Conservation (phyloP, 30 jellyfish, hydroid and myxozoan species). For the Clytia hemisphaerica region DNA sequence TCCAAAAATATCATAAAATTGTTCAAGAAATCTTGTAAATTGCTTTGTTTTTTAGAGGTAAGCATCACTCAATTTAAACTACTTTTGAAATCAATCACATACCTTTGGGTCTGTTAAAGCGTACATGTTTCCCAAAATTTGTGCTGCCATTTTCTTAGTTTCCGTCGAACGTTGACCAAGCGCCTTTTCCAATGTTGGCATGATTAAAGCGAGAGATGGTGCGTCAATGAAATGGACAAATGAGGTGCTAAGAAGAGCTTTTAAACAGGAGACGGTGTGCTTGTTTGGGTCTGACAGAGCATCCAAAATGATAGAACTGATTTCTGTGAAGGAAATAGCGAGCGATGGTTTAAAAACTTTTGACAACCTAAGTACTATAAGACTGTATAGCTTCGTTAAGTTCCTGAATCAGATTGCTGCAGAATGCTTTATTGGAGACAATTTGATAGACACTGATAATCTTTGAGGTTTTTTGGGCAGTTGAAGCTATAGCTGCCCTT, state of each 20-base stretch:
- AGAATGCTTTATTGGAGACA: too few relatives aligned
- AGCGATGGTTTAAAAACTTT: too few relatives aligned
- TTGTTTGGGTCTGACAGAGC: constrained; percentile 84
- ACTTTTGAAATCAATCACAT: neutral
- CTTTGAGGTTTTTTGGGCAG: too few relatives aligned
- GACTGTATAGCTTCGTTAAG: too few relatives aligned
- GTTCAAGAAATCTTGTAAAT: too few relatives aligned
- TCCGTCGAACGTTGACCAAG: constrained; percentile 87
- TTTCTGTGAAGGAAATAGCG: constrained; percentile 39
- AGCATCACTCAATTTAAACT: too few relatives aligned
- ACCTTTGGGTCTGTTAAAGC: constrained; percentile 97
- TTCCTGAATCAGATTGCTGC: too few relatives aligned
- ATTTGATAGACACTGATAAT: too few relatives aligned
- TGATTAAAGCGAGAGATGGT: constrained; percentile 90
- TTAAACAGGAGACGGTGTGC: constrained; percentile 86
- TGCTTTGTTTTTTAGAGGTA: too few relatives aligned
- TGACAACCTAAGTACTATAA: too few relatives aligned
- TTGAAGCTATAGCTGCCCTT: too few relatives aligned
- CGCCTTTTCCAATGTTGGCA: constrained; percentile 93
- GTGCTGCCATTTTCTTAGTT: constrained; percentile 99
- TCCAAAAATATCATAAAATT: too few relatives aligned
- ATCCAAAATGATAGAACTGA: constrained; percentile 78
- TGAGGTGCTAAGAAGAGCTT: constrained; percentile 78
- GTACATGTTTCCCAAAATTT: constrained; percentile 92
- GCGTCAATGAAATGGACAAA: constrained; percentile 97